Conservation (phyloP, 2,888 invertebrate genomes). For the Argyresthia albistria region DNA sequence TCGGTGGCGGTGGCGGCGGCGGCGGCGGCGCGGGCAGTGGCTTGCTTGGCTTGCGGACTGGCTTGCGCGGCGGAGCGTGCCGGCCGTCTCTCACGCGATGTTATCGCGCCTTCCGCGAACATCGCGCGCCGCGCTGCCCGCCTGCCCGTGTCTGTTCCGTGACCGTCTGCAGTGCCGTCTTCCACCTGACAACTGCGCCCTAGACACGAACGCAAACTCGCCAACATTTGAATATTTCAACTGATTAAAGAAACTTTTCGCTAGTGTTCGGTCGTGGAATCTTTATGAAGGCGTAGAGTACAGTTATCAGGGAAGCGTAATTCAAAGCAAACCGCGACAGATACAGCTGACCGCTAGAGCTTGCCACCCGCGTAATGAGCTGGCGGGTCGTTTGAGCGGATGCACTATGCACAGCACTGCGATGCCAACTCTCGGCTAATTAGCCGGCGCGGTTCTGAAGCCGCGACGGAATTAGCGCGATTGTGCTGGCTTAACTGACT, state of each 20-base stretch:
- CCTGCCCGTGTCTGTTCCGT: conserved; percentile 55
- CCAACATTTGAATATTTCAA: too few relatives aligned
- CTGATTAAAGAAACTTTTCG: too few relatives aligned
- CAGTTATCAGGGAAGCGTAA: not conserved
- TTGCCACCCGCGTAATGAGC: conserved; percentile 56
- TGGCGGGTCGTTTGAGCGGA: conserved; percentile 62
- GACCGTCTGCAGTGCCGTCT: conserved; percentile 28
- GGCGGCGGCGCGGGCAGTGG: conserved; percentile 14
- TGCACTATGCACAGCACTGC: conserved; percentile 25
- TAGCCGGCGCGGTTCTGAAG: conserved; percentile 60
- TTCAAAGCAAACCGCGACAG: conserved; percentile 16
- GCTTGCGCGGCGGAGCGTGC: conserved; percentile 19
- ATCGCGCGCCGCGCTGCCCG: conserved; percentile 46
- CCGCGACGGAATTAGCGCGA: conserved; percentile 59
- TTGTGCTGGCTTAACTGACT: conserved; percentile 43
- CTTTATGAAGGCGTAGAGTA: too few relatives aligned
- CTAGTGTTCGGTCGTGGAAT: too few relatives aligned
- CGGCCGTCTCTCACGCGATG: conserved; percentile 65
- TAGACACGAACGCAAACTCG: not conserved
- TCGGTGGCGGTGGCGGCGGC: not conserved
- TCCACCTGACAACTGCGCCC: not conserved
- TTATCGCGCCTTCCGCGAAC: conserved; percentile 68
- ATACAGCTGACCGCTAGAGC: conserved; percentile 34
- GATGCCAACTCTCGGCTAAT: conserved; percentile 58
- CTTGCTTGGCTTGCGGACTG: conserved; percentile 20